Evolutionary conservation across 2,888 invertebrate species (phyloP).

Genomic region (Dicranocentrus wangi): DNA sequence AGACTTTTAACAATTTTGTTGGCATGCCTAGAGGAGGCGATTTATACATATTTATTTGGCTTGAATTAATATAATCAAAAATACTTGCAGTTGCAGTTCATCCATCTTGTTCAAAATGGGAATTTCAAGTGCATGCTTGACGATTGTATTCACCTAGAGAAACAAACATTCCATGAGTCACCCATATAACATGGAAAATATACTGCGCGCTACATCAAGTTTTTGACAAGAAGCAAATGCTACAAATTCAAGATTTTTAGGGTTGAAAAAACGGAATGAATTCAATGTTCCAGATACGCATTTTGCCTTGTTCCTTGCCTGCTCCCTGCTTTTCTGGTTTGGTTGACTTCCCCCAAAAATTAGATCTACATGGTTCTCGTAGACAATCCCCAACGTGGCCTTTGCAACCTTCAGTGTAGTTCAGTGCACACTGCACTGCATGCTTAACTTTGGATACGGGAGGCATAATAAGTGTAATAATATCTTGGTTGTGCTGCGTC

Average conservation of each 20-base stretch:
- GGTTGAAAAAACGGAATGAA: slow-evolving; percentile 18
- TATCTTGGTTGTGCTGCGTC: too few relatives aligned
- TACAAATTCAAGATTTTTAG: not conserved
- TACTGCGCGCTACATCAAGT: too few relatives aligned
- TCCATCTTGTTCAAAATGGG: slow-evolving; percentile 5
- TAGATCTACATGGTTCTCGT: not conserved
- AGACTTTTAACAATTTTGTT: too few relatives aligned
- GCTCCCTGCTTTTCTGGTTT: not conserved
- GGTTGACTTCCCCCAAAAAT: not conserved
- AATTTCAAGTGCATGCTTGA: slow-evolving; percentile 16
- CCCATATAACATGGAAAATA: not conserved
- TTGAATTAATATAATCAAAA: too few relatives aligned
- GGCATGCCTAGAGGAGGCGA: too few relatives aligned
- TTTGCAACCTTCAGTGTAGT: slow-evolving; percentile 27
- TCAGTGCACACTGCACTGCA: not conserved
- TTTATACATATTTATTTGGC: too few relatives aligned
- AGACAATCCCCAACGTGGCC: slow-evolving; percentile 28
- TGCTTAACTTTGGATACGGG: not conserved
- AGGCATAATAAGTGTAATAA: too few relatives aligned
- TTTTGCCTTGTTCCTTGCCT: not conserved
- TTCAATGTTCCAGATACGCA: slow-evolving; percentile 3
- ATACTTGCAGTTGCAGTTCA: slow-evolving; percentile 19
- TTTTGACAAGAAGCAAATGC: slow-evolving; percentile 22
- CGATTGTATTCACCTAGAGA: not conserved
- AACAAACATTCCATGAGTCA: not conserved